Conservation (phyloP, 2,888 invertebrate species). For the Camptogramma bilineatum region DNA sequence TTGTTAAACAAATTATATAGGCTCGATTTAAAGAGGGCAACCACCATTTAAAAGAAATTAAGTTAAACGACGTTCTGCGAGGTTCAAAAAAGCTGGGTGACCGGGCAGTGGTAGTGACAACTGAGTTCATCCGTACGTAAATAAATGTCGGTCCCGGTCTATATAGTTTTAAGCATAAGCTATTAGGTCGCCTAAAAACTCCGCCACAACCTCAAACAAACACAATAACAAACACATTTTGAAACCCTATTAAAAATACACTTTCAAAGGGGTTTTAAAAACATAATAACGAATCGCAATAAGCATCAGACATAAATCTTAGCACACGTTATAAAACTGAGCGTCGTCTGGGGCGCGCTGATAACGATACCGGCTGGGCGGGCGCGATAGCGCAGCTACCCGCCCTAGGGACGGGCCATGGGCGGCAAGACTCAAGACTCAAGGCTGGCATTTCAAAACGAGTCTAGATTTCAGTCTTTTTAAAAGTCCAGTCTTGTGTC, state of each 20-base stretch:
- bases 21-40: no score
- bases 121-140: no score
- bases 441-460: background rate
- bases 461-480: background rate
- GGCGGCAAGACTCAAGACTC: conserved; percentile 1
- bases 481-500: no score
- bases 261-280: conserved; percentile 20
- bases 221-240: background rate
- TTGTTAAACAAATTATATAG: no score
- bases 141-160: no score
- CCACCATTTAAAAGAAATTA: no score
- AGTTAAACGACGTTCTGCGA: no score
- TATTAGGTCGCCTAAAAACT: no score
- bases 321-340: conserved; percentile 62
- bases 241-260: background rate
- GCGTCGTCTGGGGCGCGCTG: conserved; percentile 59
- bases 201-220: background rate
- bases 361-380: conserved; percentile 67
- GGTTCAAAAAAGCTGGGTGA: no score
- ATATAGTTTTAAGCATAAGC: no score
- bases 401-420: conserved; percentile 45
- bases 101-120: no score
- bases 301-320: conserved; percentile 51
- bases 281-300: conserved; percentile 42
- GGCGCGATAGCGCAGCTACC: conserved; percentile 58